Base-by-base conservation (phyloP, 2,888 invertebrate genomes). In the Coenonympha glycerion region DNA sequence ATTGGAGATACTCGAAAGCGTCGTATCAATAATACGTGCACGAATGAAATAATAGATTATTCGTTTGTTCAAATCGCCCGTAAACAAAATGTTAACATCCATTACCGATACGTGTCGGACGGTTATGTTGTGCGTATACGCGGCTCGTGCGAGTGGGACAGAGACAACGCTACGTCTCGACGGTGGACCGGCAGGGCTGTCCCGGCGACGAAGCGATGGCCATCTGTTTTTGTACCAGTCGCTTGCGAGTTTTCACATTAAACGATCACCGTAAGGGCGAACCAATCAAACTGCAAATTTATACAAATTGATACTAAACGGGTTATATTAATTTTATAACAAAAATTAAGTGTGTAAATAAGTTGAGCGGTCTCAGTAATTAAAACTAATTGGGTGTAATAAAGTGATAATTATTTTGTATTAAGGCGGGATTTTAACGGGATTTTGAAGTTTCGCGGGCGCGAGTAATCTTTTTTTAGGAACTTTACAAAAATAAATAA, bases 11-110 rank as follows among this genome's bases (percentile, higher is more conserved):
- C 69, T 70, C 69, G 78, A 78, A 75, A 77, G 76, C 71, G 68
- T 68, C 74, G 76, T 86, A 86, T 86, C 85, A 86, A 86, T 86
- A 87, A 86, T 86, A 83, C 79, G 85, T 70, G 87, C 75, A 81
- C 84, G 87, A 87, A 86, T 86, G 87, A 86, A 87, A 87, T 86
- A 87, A 87, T 87, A 85, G 87, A 86, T 86, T 83, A 86, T 86
- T 83, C 85, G 84, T 85, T 85, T 86, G 87, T 86, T 86, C 82
- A 72, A 82, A 83, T 81, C 79, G 84, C 78, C 82, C 79, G 83
- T 86, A 83, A 86, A 87, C 87, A 85, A 84, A 84, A 79, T 82
- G 86, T 83, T 76, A 79, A 79, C 83, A 76, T 83, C 81, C 78
- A 82, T 84, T 80, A 84, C 75, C 73, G 80, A 79, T 78, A 75